Evolutionary conservation across 2,113 vertebrate genomes (phyloP).

Genomic region (Epinephelus moara): DNA sequence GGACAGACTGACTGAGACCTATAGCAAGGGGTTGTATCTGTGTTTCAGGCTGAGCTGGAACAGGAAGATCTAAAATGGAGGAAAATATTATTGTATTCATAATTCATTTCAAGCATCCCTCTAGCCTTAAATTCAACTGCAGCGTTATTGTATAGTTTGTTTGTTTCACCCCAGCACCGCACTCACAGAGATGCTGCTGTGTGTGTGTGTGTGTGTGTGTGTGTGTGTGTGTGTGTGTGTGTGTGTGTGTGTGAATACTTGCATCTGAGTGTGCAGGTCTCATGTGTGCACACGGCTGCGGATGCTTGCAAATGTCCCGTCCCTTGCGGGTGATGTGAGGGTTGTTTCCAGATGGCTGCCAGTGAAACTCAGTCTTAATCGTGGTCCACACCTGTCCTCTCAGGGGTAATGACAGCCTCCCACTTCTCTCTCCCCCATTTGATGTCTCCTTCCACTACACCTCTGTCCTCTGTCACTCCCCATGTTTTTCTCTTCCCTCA

Average conservation of each 20-base stretch:
- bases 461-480: constrained; percentile 49
- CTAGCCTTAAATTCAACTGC: constrained; percentile 44
- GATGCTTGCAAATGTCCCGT: constrained; percentile 69
- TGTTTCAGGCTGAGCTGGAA: constrained; percentile 44
- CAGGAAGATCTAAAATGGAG: constrained; percentile 62
- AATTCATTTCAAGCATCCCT: constrained; percentile 55
- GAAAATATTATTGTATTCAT: constrained; percentile 65
- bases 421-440: constrained; percentile 55
- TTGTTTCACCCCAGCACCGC: constrained; percentile 51
- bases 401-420: constrained; percentile 68
- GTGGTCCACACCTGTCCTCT: constrained; percentile 79
- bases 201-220: constrained; percentile 9
- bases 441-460: constrained; percentile 62
- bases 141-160: constrained; percentile 37
- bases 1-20: constrained; percentile 64
- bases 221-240: background rate
- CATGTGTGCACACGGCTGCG: constrained; percentile 35
- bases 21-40: constrained; percentile 37
- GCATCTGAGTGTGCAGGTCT: constrained; percentile 23
- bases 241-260: background rate
- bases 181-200: constrained; percentile 39
- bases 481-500: constrained; percentile 9
- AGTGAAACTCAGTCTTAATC: constrained; percentile 79
- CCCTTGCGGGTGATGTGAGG: constrained; percentile 65
- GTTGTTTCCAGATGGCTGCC: constrained; percentile 82